These are phyloP conservation scores for Hemibates koningsi DNA, from an alignment of 2,113 vertebrate genomes.

Conservation along the genomic window DNA sequence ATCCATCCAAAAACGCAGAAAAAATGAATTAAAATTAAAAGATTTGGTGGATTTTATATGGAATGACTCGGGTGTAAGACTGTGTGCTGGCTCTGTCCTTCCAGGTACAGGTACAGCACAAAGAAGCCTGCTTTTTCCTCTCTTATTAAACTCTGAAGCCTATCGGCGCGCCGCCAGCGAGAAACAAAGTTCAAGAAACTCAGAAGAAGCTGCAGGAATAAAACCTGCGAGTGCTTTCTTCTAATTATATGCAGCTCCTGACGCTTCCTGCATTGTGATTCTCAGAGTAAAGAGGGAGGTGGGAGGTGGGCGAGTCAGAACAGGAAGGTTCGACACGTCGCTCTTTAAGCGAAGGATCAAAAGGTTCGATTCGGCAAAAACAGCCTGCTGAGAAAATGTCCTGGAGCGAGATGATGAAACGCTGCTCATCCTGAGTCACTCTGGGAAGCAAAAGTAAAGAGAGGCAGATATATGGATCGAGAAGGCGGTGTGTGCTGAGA, in stretches of 20 bases:
- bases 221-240: neutral
- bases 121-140: neutral
- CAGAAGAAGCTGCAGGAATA: neutral
- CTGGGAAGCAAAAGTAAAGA: neutral
- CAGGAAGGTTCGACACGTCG: neutral
- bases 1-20: fast-evolving
- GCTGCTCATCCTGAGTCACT: neutral
- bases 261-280: neutral
- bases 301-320: neutral
- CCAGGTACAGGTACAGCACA: neutral
- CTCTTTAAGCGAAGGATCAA: neutral
- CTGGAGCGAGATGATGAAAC: neutral
- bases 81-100: neutral
- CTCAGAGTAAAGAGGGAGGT: neutral
- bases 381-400: neutral
- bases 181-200: neutral
- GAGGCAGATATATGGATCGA: neutral
- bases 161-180: fast-evolving
- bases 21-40: fast-evolving
- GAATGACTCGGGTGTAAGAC: neutral
- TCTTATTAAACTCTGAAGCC: neutral
- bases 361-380: neutral
- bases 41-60: neutral
- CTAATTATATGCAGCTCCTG: neutral
- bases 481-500: neutral